Percentiles rank a stretch among this genome's conserved stretches.
Evolutionary conservation across 2,888 invertebrate species (phyloP).

Genomic region (Chymomyza caudatula): DNA sequence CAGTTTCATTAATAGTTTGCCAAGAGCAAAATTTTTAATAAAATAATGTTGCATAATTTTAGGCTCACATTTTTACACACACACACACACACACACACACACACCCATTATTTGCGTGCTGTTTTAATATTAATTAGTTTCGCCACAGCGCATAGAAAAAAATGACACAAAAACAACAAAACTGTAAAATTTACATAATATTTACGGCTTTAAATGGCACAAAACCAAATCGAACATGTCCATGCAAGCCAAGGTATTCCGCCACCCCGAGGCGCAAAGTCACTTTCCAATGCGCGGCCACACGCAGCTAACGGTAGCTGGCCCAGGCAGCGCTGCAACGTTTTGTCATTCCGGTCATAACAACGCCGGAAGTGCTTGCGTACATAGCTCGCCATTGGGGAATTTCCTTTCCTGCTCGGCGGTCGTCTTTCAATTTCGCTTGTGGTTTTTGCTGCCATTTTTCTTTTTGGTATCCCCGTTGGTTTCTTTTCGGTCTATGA

Average conservation of each 20-base stretch:
- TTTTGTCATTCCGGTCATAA: conserved; percentile 29
- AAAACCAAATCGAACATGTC: neutral
- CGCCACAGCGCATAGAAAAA: conserved; percentile 10
- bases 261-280: neutral
- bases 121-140: conserved; percentile 70
- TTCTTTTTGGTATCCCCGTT: neutral
- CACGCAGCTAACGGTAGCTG: neutral
- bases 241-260: neutral
- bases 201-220: conserved; percentile 32
- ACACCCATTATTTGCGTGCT: conserved; percentile 39
- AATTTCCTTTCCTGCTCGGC: conserved; percentile 37
- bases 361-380: conserved; percentile 39
- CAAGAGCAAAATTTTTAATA: conserved; percentile 23
- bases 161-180: neutral
- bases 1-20: conserved; percentile 72
- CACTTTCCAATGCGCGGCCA: no score
- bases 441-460: conserved; percentile 10
- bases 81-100: no score
- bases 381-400: conserved; percentile 28
- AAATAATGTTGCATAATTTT: conserved; percentile 61
- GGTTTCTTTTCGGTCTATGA: conserved; percentile 1
- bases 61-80: conserved; percentile 39
- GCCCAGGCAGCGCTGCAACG: conserved; percentile 2
- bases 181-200: neutral
- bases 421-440: conserved; percentile 54